Base-by-base conservation (phyloP, 2,113 vertebrate genomes). In the Terrapene triunguis region DNA sequence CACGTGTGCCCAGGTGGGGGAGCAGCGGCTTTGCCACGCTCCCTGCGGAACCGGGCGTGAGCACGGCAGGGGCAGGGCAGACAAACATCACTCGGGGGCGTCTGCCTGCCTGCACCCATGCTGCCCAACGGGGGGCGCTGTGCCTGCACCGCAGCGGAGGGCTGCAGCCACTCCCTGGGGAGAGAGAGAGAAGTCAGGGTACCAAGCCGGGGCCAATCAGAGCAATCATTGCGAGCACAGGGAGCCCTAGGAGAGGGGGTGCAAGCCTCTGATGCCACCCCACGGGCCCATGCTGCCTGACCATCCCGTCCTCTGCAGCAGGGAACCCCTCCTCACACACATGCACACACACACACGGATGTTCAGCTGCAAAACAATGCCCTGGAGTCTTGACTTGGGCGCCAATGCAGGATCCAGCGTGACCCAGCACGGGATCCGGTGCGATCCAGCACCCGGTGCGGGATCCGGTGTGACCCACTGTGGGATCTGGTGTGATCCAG, bases 381-480 rank as follows among this genome's bases (percentile, higher is more conserved):
- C 90, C 87, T 53, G 57, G 57, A 42, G 80, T 35, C 62, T 65
- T 13, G 42, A 44, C n/a, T 81, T 89, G 51, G 86, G 24, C 10
- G 10, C 24, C 11, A 5, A 0, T 8, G 54, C 38, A 90, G 84
- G 95, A 94, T 94, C 95, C 94, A 51, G 85, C 94, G 94, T 92
- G 96, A 54, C 42, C 96, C 89, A 96, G 93, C 96, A 96, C 82
- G 96, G 96, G 95, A 97, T 62, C 92, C 88, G 82, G 85, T 57
- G 59, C 25, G 83, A 47, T 50, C n/a, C 76, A 19, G 17, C 55
- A 50, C 51, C 51, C 17, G 2, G 6, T 2, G 6, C 19, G 5
- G 50, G 50, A 51, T 51, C 50, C 16, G 2, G 50, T 6, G 2
- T 17, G 50, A 6, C 27, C 85, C 25, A 0, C 76, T 0, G 53